A percentile compares a stretch with the other conserved stretches of the same genome.
Evolutionary conservation across 1,140 invertebrate genomes (phyloP).

Genomic region (Nephila pilipes): DNA sequence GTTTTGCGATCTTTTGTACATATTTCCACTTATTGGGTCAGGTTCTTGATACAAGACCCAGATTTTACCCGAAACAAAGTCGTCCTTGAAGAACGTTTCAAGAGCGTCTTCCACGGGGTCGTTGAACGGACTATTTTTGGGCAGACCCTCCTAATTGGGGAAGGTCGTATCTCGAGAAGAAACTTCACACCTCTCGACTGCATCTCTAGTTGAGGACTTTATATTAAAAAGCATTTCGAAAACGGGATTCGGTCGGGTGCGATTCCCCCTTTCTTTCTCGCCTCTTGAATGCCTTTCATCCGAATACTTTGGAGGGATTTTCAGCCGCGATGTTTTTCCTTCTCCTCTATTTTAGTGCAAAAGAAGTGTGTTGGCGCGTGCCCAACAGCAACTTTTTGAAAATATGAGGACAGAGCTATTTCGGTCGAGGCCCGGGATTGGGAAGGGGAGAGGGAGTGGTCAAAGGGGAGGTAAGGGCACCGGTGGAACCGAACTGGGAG

Average conservation of each 20-base stretch:
- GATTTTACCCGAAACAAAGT: neutral
- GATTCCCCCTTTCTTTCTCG: neutral
- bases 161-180: neutral
- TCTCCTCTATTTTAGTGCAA: slow-evolving; percentile 39
- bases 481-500: neutral
- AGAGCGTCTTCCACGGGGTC: neutral
- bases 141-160: neutral
- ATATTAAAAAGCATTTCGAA: too few species aligned
- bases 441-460: neutral
- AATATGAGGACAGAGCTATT: slow-evolving; percentile 73
- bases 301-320: neutral
- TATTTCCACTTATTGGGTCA: neutral
- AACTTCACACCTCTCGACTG: neutral
- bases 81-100: neutral
- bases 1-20: too few species aligned
- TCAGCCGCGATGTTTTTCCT: neutral
- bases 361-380: neutral
- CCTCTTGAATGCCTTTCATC: too few species aligned
- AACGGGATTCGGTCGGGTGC: neutral
- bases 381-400: slow-evolving; percentile 66
- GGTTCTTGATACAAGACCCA: neutral
- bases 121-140: neutral
- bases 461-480: neutral
- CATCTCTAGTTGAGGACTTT: neutral
- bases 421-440: slow-evolving; percentile 3